Evolutionary conservation across 1,140 invertebrate species (phyloP), one percentile per base, ranked within the genome.

Genomic region (Probaryconus sp.): DNA sequence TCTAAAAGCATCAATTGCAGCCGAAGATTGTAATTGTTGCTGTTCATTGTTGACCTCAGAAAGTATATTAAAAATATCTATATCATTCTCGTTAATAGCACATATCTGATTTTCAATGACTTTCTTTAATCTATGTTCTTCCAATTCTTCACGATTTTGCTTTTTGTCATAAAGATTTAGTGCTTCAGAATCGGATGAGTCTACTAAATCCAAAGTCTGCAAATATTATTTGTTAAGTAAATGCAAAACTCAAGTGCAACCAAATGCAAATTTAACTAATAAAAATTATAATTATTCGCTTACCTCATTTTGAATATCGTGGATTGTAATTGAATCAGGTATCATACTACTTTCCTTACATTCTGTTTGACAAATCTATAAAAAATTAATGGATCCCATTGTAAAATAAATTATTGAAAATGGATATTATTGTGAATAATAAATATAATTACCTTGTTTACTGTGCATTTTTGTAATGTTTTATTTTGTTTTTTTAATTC

Each of bases 321-420:
- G n/a, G n/a, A n/a, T n/a, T n/a, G n/a, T n/a, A n/a, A n/a, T n/a
- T n/a, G n/a, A n/a, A n/a, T n/a, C n/a, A n/a, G n/a, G n/a, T n/a
- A n/a, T n/a, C n/a, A n/a, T n/a, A n/a, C n/a, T n/a, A n/a, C 65
- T 71, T 56, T 77, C 76, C 64, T 82, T 82, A 76, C 72, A 81
- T 53, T 88, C 85, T 51, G 85, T 87, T 79, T 87, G 86, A 83
- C 81, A 86, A 81, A 75, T 81, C 86, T 87, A 69, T 37, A 84
- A 87, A 2, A 33, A 45, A 64, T 26, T 45, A 16, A 18, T 31
- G n/a, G n/a, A n/a, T n/a, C n/a, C n/a, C n/a, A n/a, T n/a, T n/a
- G n/a, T n/a, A n/a, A n/a, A n/a, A n/a, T n/a, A n/a, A n/a, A n/a
- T n/a, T n/a, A n/a, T n/a, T n/a, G n/a, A n/a, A n/a, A n/a, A n/a